Evolutionary conservation across 2,888 invertebrate genomes (phyloP), one percentile per base, ranked within the genome.

Genomic region (Ochlodes sylvanus): DNA sequence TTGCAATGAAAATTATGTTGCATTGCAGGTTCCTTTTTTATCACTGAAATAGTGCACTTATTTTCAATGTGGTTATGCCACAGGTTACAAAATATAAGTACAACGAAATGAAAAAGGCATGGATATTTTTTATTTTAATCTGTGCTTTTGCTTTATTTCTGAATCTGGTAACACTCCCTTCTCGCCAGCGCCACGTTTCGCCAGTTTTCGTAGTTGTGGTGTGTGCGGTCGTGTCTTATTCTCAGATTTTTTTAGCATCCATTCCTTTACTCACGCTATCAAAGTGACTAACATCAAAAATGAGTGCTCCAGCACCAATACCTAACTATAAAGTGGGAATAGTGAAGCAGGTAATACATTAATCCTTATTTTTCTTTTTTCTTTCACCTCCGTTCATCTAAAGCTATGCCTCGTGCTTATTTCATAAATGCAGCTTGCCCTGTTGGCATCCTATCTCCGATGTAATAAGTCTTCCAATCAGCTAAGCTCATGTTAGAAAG

Each of bases 111-210:
- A 10, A 27, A 27, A 4, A 27, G 27, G 5, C 27, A 27, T 27
- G 27, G 27, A 27, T 27, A 27, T 27, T 27, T 27, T 27, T 2
- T 27, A 27, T 41, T 19, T 41, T 63, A 63, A 15, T 21, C 63
- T 63, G 41, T 63, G 52, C n/a, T 5, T 14, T 38, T 38, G 38
- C 12, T 21, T 34, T 42, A 63, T 41, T 63, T 62, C 52, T 15
- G 21, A 27, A 2, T 21, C 10, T 87, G 86, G 89, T 77, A 91
- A 89, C 88, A 87, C 84, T 76, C 75, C 21, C 73, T 68, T 79
- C 81, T 81, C 88, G 92, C 92, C 92, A 92, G 80, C 88, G 92
- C 92, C 92, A 92, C 92, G 92, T 92, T 92, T 92, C 88, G 85
- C 88, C 83, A 84, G 83, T 82, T 82, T 84, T 82, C 82, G 34